Conservation (phyloP, 92 coral and sea anemone species). For the Paramuricea clavata region DNA sequence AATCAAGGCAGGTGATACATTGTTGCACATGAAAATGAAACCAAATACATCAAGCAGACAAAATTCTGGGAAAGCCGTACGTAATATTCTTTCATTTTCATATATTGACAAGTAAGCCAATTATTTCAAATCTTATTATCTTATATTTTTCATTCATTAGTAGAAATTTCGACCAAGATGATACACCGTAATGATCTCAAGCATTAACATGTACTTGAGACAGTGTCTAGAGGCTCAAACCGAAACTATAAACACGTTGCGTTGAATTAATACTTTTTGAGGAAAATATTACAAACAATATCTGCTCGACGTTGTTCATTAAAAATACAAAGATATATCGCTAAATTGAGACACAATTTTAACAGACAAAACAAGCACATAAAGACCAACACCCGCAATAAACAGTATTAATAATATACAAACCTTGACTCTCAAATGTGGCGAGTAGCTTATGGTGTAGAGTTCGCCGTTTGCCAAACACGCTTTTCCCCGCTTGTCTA, state of each 20-base stretch:
- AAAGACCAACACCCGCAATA: not conserved
- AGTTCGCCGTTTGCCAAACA: constrained; percentile 58
- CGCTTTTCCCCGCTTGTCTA: constrained; percentile 42
- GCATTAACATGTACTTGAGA: not conserved
- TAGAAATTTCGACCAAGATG: too few species aligned
- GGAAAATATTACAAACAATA: not conserved
- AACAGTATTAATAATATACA: too few species aligned
- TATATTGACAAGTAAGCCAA: not conserved
- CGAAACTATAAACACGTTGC: not conserved
- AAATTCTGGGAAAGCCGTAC: not conserved
- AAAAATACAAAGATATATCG: not conserved
- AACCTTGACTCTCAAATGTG: constrained; percentile 61
- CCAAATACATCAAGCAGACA: not conserved
- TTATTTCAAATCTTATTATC: not conserved
- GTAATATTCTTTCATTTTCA: not conserved
- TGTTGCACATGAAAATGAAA: not conserved
- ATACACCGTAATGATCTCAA: not conserved
- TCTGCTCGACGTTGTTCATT: not conserved
- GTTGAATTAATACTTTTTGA: too few species aligned
- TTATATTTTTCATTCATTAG: too few species aligned
- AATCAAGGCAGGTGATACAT: not conserved
- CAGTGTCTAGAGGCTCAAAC: not conserved
- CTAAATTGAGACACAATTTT: not conserved
- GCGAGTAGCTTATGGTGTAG: constrained; percentile 30
- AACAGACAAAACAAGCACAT: not conserved